Conservation (phyloP, 2,888 invertebrate species). For the Brachypalpus laphriformis region DNA sequence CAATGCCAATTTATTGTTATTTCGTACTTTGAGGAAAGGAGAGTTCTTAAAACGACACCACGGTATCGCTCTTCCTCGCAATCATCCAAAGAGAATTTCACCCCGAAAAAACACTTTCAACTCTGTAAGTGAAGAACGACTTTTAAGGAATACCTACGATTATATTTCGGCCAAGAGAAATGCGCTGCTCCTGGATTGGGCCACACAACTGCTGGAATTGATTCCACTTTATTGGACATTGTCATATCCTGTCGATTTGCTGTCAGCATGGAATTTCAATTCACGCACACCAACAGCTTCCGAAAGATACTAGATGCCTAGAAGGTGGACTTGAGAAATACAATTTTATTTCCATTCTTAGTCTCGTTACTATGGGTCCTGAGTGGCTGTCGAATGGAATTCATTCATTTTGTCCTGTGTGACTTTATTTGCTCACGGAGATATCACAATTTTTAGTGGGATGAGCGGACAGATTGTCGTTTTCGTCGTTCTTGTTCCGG, state of each 20-base stretch:
- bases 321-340: conserved; percentile 4
- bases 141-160: conserved; percentile 3
- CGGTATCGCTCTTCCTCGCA: neutral
- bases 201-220: conserved; percentile 20
- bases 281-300: neutral
- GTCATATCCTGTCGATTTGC: conserved; percentile 35
- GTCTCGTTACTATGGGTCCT: neutral
- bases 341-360: neutral
- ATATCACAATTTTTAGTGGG: conserved; percentile 4
- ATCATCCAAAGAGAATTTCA: neutral
- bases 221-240: conserved; percentile 40
- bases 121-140: neutral
- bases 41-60: neutral
- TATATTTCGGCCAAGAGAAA: neutral
- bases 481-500: neutral
- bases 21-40: conserved; percentile 14
- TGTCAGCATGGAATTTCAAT: conserved; percentile 42
- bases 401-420: neutral
- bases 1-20: conserved; percentile 45
- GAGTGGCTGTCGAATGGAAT: neutral
- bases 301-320: neutral
- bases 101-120: neutral
- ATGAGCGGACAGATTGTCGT: neutral
- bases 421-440: conserved; percentile 10
- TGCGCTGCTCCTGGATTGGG: neutral